Evolutionary conservation across 2,797 vertebrate species (phyloP).

Genomic region (Sebastes umbrosus): DNA sequence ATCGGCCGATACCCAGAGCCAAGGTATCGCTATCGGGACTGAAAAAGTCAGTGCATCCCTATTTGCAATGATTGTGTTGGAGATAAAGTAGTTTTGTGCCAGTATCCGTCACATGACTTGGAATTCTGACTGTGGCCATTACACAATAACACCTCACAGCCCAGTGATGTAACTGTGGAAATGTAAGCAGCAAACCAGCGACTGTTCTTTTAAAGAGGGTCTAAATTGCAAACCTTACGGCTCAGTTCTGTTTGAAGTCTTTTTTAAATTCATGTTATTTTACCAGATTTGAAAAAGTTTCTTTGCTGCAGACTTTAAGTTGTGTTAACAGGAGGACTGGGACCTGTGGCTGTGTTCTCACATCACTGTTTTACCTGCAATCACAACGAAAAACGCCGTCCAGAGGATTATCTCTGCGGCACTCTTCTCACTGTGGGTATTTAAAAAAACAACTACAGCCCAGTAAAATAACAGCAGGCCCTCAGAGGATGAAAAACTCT

Average conservation of each 20-base stretch:
- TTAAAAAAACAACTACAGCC: conserved; percentile 12
- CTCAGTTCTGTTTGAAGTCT: background rate
- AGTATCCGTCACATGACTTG: background rate
- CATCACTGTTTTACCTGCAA: conserved; percentile 14
- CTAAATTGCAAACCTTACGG: background rate
- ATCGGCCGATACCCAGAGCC: too few species aligned
- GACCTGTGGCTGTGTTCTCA: background rate
- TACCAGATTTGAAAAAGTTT: background rate
- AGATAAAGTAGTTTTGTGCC: background rate
- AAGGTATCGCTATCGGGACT: too few species aligned
- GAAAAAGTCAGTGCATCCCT: too few species aligned
- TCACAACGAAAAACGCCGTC: background rate
- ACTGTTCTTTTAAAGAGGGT: background rate
- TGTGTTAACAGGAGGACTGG: background rate
- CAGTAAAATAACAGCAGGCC: conserved; percentile 45
- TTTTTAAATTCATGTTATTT: background rate
- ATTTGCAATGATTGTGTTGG: background rate
- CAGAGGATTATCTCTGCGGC: conserved; percentile 14
- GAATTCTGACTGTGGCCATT: too few species aligned
- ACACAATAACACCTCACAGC: background rate
- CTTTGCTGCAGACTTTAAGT: background rate
- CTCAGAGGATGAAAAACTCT: conserved; percentile 28
- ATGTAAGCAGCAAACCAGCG: background rate
- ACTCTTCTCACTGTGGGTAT: conserved; percentile 33
- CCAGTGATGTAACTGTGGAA: background rate